phyloP scores from a whole-genome alignment of 1,140 invertebrate species.

The Ridgeia piscesae region DNA sequence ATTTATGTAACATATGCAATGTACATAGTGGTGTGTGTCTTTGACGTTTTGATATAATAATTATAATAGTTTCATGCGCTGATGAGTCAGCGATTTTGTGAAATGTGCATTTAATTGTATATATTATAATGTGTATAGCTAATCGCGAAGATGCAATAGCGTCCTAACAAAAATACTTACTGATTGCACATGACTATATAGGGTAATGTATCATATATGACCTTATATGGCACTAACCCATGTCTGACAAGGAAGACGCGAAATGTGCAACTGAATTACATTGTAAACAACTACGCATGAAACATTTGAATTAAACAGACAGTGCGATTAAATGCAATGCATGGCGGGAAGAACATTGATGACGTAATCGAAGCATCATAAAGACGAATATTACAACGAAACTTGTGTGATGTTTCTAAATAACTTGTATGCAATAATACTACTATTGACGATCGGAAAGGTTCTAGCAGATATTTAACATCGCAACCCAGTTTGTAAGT shows the following conservation, averaged over 20 bases:
- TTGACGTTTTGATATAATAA: not conserved
- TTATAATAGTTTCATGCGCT: not conserved
- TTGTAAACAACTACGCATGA: not conserved
- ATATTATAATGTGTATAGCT: not conserved
- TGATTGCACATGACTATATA: no score
- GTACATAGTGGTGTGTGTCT: not conserved
- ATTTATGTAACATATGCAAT: conserved; percentile 6
- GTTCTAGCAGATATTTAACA: not conserved
- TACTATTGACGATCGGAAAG: not conserved
- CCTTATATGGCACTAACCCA: no score
- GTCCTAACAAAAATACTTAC: not conserved
- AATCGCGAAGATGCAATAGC: not conserved
- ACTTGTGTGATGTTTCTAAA: not conserved
- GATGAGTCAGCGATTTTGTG: not conserved
- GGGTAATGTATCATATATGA: no score
- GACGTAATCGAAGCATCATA: no score
- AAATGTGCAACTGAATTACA: not conserved
- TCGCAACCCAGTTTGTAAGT: not conserved
- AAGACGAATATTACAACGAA: no score
- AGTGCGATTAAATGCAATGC: no score
- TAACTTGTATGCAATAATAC: not conserved
- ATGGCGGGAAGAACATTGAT: no score
- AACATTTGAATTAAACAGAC: not conserved
- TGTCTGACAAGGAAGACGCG: no score
- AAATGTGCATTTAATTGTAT: not conserved